Evolutionary conservation across 1,140 invertebrate genomes (phyloP), one percentile per base, ranked within the genome.

Genomic region (Holotrichia oblita): DNA sequence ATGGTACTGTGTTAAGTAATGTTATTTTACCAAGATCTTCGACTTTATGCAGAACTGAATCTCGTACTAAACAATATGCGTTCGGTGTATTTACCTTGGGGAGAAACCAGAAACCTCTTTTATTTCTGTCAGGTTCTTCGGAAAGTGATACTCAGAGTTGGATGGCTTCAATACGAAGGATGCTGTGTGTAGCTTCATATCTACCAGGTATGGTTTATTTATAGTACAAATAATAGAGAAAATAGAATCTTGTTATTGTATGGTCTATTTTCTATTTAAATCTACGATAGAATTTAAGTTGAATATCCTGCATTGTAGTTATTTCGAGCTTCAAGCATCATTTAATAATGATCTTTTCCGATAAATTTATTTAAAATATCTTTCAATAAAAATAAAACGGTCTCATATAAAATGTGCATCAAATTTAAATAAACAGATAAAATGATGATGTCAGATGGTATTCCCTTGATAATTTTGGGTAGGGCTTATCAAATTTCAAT

Each of bases 71-170:
- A 80, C 86, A 86, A 44, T 90, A 88, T 81, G 88, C 90, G 0
- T 91, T 91, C 80, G 89, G 89, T 14, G 87, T 91, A 64, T 90
- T 90, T 80, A 82, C 84, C 20, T 82, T 83, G 14, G 82, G 84
- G 0, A 88, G 85, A 76, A 87, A 88, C n/a, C 83, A 86, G 22
- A 89, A 90, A 75, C 88, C 90, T 0, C 79, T 89, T 0, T 77
- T 91, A 2, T 90, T 89, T 79, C 80, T 91, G 40, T 87, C 88
- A 10, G 88, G 88, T 3, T 85, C 80, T 27, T 89, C 87, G 0
- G 90, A 91, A 81, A 89, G 86, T 10, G 89, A 91, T 72, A 86
- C 87, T 3, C 90, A 91, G 79, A 84, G 86, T 61, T 91, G 89
- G 89, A 91, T 91, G 87, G 81, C 85, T 2, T 87, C 85, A 44